Conservation (phyloP, 2,797 vertebrate species). For the Trematomus bernacchii region DNA sequence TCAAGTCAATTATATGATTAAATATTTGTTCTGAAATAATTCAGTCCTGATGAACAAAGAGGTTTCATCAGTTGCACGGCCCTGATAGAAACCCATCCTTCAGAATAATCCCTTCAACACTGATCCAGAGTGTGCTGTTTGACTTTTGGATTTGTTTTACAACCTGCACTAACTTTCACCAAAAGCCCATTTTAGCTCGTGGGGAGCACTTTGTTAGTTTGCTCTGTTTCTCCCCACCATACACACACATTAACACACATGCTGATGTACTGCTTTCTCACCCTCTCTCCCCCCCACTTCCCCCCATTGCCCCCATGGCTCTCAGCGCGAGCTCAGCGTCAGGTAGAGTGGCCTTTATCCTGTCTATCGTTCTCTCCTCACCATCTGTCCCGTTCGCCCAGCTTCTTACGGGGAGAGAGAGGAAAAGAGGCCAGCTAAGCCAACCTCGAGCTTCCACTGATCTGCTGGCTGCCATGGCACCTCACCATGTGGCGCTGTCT, state of each 20-base stretch:
- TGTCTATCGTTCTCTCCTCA: conserved; percentile 73
- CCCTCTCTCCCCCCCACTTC: conserved; percentile 47
- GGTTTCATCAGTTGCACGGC: neutral
- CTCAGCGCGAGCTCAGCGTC: conserved; percentile 99
- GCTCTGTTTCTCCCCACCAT: conserved; percentile 35
- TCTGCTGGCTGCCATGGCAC: conserved; percentile 70
- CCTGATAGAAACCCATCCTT: neutral
- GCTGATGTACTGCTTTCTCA: conserved; percentile 77
- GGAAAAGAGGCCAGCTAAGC: conserved; percentile 53
- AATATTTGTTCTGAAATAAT: neutral
- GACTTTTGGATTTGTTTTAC: conserved; percentile 37
- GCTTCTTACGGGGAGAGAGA: conserved; percentile 49
- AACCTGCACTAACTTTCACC: conserved; percentile 46
- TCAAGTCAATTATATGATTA: neutral
- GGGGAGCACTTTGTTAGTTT: conserved; percentile 39
- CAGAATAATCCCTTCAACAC: neutral
- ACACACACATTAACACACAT: conserved; percentile 59
- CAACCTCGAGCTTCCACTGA: conserved; percentile 52
- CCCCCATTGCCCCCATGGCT: conserved; percentile 66
- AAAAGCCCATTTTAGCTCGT: conserved; percentile 35
- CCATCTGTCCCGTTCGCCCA: conserved; percentile 57
- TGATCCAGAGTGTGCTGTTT: conserved; percentile 8
- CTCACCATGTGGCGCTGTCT: conserved; percentile 57
- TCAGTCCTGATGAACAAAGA: neutral
- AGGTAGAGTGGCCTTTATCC: conserved; percentile 92